Evolutionary conservation across 1,140 invertebrate genomes (phyloP).

Genomic region (Nilaparvata lugens): DNA sequence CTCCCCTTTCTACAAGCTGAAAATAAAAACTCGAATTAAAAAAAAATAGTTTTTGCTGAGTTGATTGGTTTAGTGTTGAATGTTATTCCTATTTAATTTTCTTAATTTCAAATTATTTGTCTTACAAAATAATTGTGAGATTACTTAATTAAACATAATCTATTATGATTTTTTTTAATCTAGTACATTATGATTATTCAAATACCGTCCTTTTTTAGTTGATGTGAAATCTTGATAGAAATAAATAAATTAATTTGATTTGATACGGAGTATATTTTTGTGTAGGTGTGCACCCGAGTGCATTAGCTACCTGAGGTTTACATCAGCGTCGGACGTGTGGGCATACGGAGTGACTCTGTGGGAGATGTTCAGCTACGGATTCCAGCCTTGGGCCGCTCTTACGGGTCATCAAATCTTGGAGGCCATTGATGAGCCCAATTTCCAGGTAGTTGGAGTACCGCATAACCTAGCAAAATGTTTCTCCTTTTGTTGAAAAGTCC

Average conservation of each 20-base stretch:
- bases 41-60: too few species aligned
- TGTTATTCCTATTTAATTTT: too few species aligned
- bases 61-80: too few species aligned
- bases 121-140: too few species aligned
- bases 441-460: slow-evolving; percentile 43
- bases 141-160: too few species aligned
- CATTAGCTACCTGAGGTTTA: slow-evolving; percentile 93
- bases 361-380: slow-evolving; percentile 98
- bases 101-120: too few species aligned
- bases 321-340: slow-evolving; percentile 94
- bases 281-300: slow-evolving; percentile 91
- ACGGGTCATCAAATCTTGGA: slow-evolving; percentile 94
- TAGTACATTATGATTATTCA: too few species aligned
- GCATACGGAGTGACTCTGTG: slow-evolving; percentile 96
- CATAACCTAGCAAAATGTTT: too few species aligned
- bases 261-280: background rate
- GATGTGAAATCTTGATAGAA: too few species aligned
- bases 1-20: background rate
- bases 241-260: too few species aligned
- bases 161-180: too few species aligned
- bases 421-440: slow-evolving; percentile 90
- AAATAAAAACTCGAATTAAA: background rate
- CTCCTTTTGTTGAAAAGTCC: too few species aligned
- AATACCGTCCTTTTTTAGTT: slow-evolving; percentile 10
- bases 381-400: slow-evolving; percentile 93